Evolutionary conservation across 2,797 vertebrate genomes (phyloP).

Genomic region (Valencia hispanica): DNA sequence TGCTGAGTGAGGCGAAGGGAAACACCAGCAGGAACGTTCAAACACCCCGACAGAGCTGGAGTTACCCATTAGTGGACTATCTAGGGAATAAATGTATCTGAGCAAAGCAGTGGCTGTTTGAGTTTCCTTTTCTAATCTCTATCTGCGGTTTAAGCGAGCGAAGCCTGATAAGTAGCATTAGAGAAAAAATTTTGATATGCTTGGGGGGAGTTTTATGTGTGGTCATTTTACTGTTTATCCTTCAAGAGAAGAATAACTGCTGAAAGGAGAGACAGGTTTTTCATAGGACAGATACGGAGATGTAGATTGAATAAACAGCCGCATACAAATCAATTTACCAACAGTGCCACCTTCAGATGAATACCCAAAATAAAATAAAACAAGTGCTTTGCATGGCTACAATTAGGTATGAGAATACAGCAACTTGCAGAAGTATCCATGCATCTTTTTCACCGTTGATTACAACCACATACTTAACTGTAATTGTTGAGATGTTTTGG

Average conservation of each 20-base stretch:
- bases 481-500: no score
- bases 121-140: constrained; percentile 62
- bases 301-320: not conserved
- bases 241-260: constrained; percentile 41
- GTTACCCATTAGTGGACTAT: constrained; percentile 64
- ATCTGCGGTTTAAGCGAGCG: constrained; percentile 27
- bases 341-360: not conserved
- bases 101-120: constrained; percentile 54
- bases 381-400: not conserved
- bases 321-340: not conserved
- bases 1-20: constrained; percentile 53
- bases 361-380: not conserved
- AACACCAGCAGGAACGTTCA: constrained; percentile 51
- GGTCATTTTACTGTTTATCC: constrained; percentile 42
- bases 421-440: not conserved
- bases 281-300: not conserved
- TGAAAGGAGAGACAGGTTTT: constrained; percentile 15
- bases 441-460: not conserved
- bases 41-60: constrained; percentile 51
- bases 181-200: constrained; percentile 27
- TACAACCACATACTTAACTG: not conserved
- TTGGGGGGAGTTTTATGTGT: not conserved
- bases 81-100: constrained; percentile 59
- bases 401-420: not conserved
- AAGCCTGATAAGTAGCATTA: constrained; percentile 52